Percentiles rank a stretch among this genome's conserved stretches.
phyloP scores from a whole-genome alignment of 1,140 invertebrate genomes.

The Neodiprion pinetum region DNA sequence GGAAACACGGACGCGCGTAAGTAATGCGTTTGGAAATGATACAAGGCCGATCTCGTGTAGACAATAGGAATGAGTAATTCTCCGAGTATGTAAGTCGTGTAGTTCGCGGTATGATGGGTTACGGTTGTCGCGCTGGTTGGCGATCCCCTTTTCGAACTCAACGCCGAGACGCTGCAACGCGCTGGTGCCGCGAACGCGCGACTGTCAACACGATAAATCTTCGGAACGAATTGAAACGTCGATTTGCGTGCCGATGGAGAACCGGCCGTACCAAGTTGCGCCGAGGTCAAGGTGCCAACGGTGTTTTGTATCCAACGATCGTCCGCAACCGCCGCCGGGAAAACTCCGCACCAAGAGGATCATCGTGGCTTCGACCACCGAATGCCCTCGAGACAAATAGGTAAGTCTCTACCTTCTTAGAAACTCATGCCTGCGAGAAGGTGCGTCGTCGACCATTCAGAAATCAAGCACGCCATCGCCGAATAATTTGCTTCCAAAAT shows the following conservation, averaged over 20 bases:
- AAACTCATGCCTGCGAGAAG: too few relatives aligned
- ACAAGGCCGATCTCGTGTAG: slow-evolving; percentile 6
- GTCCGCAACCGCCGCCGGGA: too few relatives aligned
- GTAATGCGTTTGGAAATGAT: slow-evolving; percentile 2
- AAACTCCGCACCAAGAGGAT: too few relatives aligned
- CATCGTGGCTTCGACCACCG: too few relatives aligned
- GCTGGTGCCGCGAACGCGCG: background rate
- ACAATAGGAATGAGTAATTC: slow-evolving; percentile 1
- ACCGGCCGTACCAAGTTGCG: background rate
- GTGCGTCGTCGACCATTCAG: too few relatives aligned
- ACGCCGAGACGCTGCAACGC: background rate
- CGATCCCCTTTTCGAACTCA: background rate
- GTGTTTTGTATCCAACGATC: background rate
- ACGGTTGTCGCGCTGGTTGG: background rate
- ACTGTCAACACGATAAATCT: slow-evolving; percentile 2
- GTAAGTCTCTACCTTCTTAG: too few relatives aligned
- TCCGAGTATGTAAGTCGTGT: background rate
- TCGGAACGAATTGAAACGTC: slow-evolving; percentile 5
- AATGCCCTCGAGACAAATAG: too few relatives aligned
- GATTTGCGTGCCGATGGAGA: background rate
- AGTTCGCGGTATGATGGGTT: slow-evolving; percentile 5
- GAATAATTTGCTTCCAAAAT: too few relatives aligned
- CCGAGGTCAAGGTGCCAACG: slow-evolving; percentile 3
- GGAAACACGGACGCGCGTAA: background rate
- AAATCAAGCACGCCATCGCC: too few relatives aligned